Evolutionary conservation across 2,888 invertebrate species (phyloP), one percentile per base, ranked within the genome.

Genomic region (Drosophila nigricruria): DNA sequence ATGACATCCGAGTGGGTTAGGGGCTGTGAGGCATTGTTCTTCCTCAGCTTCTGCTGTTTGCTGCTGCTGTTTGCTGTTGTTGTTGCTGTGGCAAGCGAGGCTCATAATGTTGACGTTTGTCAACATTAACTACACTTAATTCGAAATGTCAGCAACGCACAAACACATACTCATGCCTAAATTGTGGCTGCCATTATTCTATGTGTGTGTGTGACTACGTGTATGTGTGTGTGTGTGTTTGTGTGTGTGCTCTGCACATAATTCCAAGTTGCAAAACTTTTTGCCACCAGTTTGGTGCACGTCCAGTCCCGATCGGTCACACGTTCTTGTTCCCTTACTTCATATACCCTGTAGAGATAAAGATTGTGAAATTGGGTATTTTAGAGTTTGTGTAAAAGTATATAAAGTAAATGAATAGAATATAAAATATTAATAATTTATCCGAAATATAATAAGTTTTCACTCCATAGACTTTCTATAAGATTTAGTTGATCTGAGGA

Each of bases 81-180:
- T 47, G 27, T 14, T 30, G 49, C 18, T 82, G 58, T 43, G 74
- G 47, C 43, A 56, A 62, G 57, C 72, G 42, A 43, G 61, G 67
- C 69, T 77, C 78, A 81, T 79, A 80, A 77, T 80, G 77, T 77
- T 82, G 84, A 88, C 82, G 88, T 84, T 88, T 89, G 90, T 90
- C 88, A 88, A 81, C 90, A 87, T 87, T 85, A 91, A 90, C 88
- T 90, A 83, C 90, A 89, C 88, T 91, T 85, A 91, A 91, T 87
- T 91, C 81, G 79, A 91, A 89, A 81, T 90, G 90, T 85, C 89
- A 72, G 74, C 73, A 74, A 34, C 53, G 47, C 42, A 62, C 73
- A 50, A 64, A 53, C 45, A 50, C 57, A 66, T 25, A 20, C 53
- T 45, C 42, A 61, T 60, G 53, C 42, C 52, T 73, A 72, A 77